Evolutionary conservation across 2,113 vertebrate genomes (phyloP).

Genomic region (Trichomycterus rosablanca): DNA sequence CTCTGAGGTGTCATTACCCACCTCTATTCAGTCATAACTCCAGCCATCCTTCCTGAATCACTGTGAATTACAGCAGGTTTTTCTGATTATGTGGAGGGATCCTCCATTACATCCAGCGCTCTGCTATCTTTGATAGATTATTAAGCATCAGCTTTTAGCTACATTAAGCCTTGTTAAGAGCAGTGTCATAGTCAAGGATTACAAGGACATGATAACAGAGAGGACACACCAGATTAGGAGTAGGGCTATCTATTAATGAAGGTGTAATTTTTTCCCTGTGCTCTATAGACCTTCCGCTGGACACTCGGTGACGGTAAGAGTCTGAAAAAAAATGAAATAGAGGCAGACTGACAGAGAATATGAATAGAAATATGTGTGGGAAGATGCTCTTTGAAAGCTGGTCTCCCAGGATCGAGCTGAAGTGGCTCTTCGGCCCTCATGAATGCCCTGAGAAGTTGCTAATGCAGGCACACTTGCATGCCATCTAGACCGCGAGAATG

Average conservation of each 20-base stretch:
- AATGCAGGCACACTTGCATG: slow-evolving; percentile 38
- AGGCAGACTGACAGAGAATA: neutral
- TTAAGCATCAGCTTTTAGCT: slow-evolving; percentile 53
- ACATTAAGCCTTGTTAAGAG: slow-evolving; percentile 56
- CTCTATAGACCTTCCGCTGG: slow-evolving; percentile 44
- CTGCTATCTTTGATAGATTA: slow-evolving; percentile 54
- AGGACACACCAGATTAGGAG: slow-evolving; percentile 36
- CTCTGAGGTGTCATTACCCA: slow-evolving; percentile 34
- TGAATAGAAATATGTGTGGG: slow-evolving; percentile 15
- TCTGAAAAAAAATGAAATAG: slow-evolving; percentile 10
- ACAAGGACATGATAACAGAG: slow-evolving; percentile 53
- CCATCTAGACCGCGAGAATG: slow-evolving; percentile 34
- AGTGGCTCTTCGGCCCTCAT: slow-evolving; percentile 42
- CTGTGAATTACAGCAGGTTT: slow-evolving; percentile 44
- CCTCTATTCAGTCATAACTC: slow-evolving; percentile 22
- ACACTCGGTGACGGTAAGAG: slow-evolving; percentile 25
- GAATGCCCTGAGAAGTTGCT: slow-evolving; percentile 38
- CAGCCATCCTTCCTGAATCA: slow-evolving; percentile 35
- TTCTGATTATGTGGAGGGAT: slow-evolving; percentile 47
- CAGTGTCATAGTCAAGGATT: slow-evolving; percentile 51
- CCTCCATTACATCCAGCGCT: slow-evolving; percentile 45
- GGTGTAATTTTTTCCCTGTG: slow-evolving; percentile 51
- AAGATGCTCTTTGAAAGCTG: slow-evolving; percentile 37
- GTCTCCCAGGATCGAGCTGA: slow-evolving; percentile 34
- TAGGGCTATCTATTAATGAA: slow-evolving; percentile 52